A percentile compares a stretch with the other conserved stretches of the same genome.
These are phyloP conservation scores for Agrotis exclamationis DNA, from an alignment of 2,888 invertebrate genomes.

Conservation along the genomic window DNA sequence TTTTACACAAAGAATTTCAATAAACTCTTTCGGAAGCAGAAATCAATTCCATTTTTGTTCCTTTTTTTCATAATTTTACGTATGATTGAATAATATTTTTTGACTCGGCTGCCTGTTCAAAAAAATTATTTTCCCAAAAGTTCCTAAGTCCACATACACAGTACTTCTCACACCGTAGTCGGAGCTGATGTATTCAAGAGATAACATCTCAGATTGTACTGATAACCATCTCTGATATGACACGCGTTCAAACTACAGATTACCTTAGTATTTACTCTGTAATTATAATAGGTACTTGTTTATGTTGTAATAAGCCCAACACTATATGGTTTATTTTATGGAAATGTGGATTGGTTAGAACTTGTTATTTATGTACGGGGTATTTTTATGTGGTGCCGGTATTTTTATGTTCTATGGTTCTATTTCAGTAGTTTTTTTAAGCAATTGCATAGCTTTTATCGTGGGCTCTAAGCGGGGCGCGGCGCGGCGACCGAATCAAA, in stretches of 20 bases:
- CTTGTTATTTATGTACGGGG: not conserved
- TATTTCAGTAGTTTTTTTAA: too few relatives aligned
- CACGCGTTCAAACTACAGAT: constrained; percentile 55
- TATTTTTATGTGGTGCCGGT: too few relatives aligned
- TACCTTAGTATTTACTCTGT: constrained; percentile 37
- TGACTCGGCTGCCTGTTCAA: too few relatives aligned
- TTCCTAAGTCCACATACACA: constrained; percentile 58
- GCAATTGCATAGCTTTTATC: too few relatives aligned
- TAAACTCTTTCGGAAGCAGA: too few relatives aligned
- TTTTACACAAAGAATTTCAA: too few relatives aligned
- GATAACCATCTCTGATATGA: constrained; percentile 81
- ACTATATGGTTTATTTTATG: constrained; percentile 18
- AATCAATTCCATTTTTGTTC: too few relatives aligned
- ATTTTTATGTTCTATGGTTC: too few relatives aligned
- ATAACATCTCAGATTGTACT: constrained; percentile 76
- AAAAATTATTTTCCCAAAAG: not conserved
- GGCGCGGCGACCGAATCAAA: too few relatives aligned
- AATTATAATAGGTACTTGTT: constrained; percentile 27
- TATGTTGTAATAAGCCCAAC: constrained; percentile 19
- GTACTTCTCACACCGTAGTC: constrained; percentile 20
- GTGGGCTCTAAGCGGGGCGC: too few relatives aligned
- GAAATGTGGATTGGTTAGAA: not conserved
- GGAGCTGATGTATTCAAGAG: constrained; percentile 69
- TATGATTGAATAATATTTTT: too few relatives aligned
- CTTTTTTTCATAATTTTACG: too few relatives aligned